These are phyloP conservation scores for Cantharis rustica DNA, from an alignment of 2,888 invertebrate genomes.

Conservation along the genomic window DNA sequence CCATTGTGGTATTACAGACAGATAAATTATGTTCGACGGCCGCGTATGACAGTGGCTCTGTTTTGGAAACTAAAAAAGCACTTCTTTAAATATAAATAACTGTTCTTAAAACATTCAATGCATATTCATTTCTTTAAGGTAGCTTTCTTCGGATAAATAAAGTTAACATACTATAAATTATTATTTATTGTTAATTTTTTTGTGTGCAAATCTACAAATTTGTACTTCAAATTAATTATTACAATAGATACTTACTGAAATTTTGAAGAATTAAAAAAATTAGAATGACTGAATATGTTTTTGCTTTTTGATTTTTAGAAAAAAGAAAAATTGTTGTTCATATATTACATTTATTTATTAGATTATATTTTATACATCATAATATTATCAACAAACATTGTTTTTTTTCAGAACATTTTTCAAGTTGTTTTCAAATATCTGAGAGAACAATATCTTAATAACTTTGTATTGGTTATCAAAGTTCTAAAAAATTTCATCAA, in stretches of 20 bases:
- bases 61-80: slow-evolving; percentile 31
- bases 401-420: no score
- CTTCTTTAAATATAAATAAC: slow-evolving; percentile 50
- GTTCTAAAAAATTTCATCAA: no score
- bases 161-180: slow-evolving; percentile 16
- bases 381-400: no score
- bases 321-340: no score
- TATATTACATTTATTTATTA: no score
- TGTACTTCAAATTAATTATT: neutral
- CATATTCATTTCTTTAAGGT: slow-evolving; percentile 33
- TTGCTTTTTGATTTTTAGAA: neutral
- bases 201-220: neutral
- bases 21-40: slow-evolving; percentile 57
- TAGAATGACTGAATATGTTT: neutral
- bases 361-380: no score
- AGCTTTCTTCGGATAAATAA: slow-evolving; percentile 33
- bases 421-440: no score
- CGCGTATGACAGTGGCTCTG: slow-evolving; percentile 56
- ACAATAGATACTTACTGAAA: neutral
- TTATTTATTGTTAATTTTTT: neutral
- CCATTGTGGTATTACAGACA: slow-evolving; percentile 57
- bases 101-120: slow-evolving; percentile 45
- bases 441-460: no score
- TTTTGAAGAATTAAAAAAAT: neutral
- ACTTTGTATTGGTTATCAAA: no score